Evolutionary conservation across 2,797 vertebrate genomes (phyloP).

Genomic region (Sebastes melanostomus): DNA sequence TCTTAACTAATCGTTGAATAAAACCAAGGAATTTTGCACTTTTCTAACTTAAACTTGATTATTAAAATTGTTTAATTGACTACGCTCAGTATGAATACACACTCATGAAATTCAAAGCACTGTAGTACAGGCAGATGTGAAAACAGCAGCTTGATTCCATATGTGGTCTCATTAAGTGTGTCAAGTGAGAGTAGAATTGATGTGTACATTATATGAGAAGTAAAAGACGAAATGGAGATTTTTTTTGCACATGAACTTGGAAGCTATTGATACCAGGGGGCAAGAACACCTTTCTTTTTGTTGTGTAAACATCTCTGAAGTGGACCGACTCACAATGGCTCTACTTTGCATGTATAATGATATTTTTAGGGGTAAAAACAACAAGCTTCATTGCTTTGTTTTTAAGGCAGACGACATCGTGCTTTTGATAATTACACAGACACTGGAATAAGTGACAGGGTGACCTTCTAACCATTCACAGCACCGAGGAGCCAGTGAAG

Average conservation of each 20-base stretch:
- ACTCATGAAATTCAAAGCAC: neutral
- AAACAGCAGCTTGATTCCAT: neutral
- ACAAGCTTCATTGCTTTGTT: neutral
- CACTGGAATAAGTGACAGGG: neutral
- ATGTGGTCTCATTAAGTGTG: neutral
- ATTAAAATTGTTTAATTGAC: neutral
- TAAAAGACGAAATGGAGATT: neutral
- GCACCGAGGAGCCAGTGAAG: constrained; percentile 27
- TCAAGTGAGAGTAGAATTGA: neutral
- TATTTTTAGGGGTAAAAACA: neutral
- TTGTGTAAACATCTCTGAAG: constrained; percentile 5
- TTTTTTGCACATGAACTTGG: neutral
- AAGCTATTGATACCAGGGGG: neutral
- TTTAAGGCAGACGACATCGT: neutral
- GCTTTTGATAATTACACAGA: constrained; percentile 16
- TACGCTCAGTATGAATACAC: neutral
- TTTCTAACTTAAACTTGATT: neutral
- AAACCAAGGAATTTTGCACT: neutral
- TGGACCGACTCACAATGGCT: neutral
- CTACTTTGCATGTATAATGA: constrained; percentile 1
- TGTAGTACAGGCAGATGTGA: neutral
- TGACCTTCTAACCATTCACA: constrained; percentile 39
- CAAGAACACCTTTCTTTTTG: neutral
- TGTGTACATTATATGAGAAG: neutral
- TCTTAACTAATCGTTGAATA: neutral